Conservation (phyloP, 2,888 invertebrate species). For the Harpagoxenus sublaevis region DNA sequence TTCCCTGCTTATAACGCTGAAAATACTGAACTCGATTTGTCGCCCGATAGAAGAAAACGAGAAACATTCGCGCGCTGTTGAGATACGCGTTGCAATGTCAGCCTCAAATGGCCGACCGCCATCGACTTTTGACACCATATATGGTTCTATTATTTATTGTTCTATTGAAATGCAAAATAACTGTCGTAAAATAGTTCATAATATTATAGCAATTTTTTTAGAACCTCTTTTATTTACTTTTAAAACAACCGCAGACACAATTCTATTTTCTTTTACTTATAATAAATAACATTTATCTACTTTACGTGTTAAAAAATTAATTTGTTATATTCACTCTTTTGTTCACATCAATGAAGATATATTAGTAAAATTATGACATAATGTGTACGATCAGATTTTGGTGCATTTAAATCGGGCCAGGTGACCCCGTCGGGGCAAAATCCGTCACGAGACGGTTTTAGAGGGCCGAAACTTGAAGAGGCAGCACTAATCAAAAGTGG, state of each 20-base stretch:
- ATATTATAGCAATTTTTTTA: not conserved
- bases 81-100: not conserved
- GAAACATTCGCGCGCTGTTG: not conserved
- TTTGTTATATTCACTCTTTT: not conserved
- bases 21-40: slow-evolving; percentile 11
- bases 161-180: not conserved
- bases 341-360: not conserved
- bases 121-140: not conserved
- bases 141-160: not conserved
- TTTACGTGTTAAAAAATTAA: not conserved
- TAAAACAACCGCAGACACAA: too few relatives aligned
- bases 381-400: not conserved
- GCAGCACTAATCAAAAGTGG: slow-evolving; percentile 79
- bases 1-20: slow-evolving; percentile 62
- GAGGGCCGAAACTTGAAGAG: slow-evolving; percentile 69
- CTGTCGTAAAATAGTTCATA: not conserved
- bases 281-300: not conserved
- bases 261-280: not conserved
- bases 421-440: slow-evolving; percentile 12
- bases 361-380: slow-evolving; percentile 7
- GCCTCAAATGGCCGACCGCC: not conserved
- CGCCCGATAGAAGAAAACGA: not conserved
- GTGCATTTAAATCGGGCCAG: not conserved
- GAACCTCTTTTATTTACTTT: not conserved
- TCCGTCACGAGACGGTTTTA: slow-evolving; percentile 53